These are phyloP conservation scores for Lampris megalopsis DNA, from an alignment of 2,113 vertebrate species.

Conservation along the genomic window DNA sequence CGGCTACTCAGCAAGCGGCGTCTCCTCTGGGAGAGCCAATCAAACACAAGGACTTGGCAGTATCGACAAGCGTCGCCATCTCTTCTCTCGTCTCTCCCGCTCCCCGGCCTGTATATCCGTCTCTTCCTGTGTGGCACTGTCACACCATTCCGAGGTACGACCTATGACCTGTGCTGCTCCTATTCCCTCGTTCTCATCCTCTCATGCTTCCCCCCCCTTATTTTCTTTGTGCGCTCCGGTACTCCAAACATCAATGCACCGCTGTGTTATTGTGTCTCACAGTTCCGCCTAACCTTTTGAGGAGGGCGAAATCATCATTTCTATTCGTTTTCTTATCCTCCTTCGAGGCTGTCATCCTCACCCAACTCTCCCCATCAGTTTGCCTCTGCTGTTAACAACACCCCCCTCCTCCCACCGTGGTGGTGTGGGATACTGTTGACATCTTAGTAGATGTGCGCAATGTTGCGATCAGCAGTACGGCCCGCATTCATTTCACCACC, in stretches of 20 bases:
- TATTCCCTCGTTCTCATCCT: neutral
- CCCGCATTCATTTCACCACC: conserved; percentile 68
- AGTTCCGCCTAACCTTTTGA: neutral
- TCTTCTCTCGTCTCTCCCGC: neutral
- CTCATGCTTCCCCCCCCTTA: neutral
- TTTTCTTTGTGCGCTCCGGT: neutral
- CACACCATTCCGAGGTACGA: neutral
- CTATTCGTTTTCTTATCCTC: neutral
- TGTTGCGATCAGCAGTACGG: conserved; percentile 74
- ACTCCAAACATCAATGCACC: neutral
- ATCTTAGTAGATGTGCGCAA: conserved; percentile 39
- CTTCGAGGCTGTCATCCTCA: neutral
- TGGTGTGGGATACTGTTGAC: conserved; percentile 17
- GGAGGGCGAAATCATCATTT: neutral
- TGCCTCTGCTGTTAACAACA: neutral
- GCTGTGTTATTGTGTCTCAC: neutral
- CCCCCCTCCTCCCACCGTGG: neutral
- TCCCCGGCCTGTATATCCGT: neutral
- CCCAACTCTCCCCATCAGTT: neutral
- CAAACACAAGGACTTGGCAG: conserved; percentile 15
- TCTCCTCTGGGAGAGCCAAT: conserved; percentile 18
- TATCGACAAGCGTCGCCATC: conserved; percentile 32
- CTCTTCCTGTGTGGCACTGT: neutral
- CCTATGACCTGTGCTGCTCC: neutral
- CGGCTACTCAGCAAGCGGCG: conserved; percentile 20